Percentiles rank a stretch among this genome's conserved stretches.
phyloP scores from a whole-genome alignment of 2,888 invertebrate genomes.

The Drosophila nr. perissopoda region DNA sequence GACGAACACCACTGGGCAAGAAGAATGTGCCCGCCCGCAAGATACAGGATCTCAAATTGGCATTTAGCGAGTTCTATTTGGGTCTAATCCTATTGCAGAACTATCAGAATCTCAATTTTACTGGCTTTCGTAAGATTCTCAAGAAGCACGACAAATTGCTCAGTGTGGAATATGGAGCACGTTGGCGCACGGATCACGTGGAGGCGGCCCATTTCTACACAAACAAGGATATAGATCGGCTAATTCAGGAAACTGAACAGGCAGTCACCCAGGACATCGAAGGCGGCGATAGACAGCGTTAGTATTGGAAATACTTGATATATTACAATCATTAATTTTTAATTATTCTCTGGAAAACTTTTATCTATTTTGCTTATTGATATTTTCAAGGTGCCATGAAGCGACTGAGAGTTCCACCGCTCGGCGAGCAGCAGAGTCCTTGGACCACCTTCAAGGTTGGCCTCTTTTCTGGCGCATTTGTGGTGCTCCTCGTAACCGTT shows the following conservation, averaged over 20 bases:
- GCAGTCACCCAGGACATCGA: conserved; percentile 90
- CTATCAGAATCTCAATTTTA: conserved; percentile 94
- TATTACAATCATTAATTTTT: neutral
- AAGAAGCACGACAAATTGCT: conserved; percentile 95
- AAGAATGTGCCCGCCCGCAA: conserved; percentile 88
- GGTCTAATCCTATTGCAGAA: conserved; percentile 94
- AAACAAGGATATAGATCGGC: conserved; percentile 93
- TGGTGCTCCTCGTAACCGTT: conserved; percentile 90
- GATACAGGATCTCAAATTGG: conserved; percentile 92
- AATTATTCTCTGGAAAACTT: neutral
- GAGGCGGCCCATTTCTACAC: conserved; percentile 93
- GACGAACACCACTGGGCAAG: conserved; percentile 84
- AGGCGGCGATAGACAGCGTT: conserved; percentile 90
- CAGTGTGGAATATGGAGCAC: conserved; percentile 89
- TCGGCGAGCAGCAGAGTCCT: conserved; percentile 93
- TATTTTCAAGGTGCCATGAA: conserved; percentile 90
- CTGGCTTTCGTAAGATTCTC: conserved; percentile 95
- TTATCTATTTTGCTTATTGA: neutral
- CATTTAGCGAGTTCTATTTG: conserved; percentile 95
- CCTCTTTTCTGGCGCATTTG: conserved; percentile 92
- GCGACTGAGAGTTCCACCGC: conserved; percentile 92
- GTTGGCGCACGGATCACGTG: conserved; percentile 92
- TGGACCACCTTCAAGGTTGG: conserved; percentile 95
- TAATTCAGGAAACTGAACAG: conserved; percentile 90
- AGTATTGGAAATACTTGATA: conserved; percentile 2